phyloP scores from a whole-genome alignment of 2,113 vertebrate species.

The Amblyornis subalaris region DNA sequence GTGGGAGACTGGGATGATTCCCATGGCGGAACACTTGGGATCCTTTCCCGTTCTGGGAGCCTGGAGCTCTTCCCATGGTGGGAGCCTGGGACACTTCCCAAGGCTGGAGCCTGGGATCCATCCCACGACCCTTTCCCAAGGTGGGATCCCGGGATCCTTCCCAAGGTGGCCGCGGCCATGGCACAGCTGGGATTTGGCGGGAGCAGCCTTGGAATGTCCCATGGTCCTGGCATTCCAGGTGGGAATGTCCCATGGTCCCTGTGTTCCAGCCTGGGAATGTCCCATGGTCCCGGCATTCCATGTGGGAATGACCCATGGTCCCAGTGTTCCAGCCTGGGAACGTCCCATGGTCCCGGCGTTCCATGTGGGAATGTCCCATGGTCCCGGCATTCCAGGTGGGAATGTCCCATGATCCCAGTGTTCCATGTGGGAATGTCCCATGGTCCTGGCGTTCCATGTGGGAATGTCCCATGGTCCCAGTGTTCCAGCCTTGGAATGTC shows the following conservation, averaged over 20 bases:
- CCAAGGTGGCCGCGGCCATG: background rate
- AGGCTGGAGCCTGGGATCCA: too few species aligned
- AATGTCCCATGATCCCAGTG: background rate
- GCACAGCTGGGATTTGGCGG: background rate
- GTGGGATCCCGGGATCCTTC: background rate
- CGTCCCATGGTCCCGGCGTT: background rate
- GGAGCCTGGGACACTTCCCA: background rate
- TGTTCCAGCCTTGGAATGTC: background rate
- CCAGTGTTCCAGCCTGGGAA: background rate
- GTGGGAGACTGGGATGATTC: background rate
- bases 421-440: background rate
- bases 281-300: too few species aligned
- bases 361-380: background rate
- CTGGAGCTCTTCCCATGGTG: rapidly evolving
- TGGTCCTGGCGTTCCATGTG: too few species aligned
- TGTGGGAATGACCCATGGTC: background rate
- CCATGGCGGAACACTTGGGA: too few species aligned
- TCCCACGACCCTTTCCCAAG: too few species aligned
- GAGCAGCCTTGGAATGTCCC: background rate
- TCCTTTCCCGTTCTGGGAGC: rapidly evolving
- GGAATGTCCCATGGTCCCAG: background rate
- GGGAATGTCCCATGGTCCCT: background rate
- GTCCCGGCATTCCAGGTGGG: too few species aligned
- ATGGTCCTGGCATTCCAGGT: background rate
- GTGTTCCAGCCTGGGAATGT: background rate